These are phyloP conservation scores for Torymus texanus DNA, from an alignment of 2,888 invertebrate species.

Conservation along the genomic window DNA sequence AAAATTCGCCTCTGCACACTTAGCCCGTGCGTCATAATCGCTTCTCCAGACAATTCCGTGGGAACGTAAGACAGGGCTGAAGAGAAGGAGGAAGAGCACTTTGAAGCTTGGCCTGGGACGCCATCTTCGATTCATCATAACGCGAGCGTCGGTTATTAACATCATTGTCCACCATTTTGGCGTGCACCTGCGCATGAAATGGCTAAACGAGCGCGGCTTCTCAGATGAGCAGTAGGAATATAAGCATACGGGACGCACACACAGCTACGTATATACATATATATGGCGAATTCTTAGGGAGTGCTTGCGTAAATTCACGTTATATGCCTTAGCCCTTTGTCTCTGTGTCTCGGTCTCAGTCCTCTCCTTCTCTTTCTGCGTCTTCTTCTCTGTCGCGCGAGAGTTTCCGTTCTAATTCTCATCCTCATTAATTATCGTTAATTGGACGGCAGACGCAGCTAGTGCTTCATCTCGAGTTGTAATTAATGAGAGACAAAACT, in stretches of 20 bases:
- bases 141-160: constrained; percentile 35
- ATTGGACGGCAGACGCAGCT: constrained; percentile 30
- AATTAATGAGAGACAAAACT: constrained; percentile 48
- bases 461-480: constrained; percentile 18
- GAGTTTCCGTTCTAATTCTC: constrained; percentile 38
- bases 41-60: no score
- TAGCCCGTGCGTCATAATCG: no score
- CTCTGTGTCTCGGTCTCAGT: background rate
- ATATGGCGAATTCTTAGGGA: background rate
- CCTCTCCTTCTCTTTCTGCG: no score
- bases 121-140: no score
- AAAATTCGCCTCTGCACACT: no score
- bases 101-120: no score
- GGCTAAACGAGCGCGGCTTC: background rate
- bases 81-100: no score
- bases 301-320: background rate
- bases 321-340: constrained; percentile 24
- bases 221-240: background rate
- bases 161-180: constrained; percentile 26
- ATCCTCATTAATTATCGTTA: constrained; percentile 52
- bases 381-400: background rate
- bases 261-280: background rate
- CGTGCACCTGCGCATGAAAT: background rate
- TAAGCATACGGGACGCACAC: background rate
- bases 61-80: no score